Evolutionary conservation across 1,140 invertebrate species (phyloP).

Genomic region (Gonatopus flavifemur): DNA sequence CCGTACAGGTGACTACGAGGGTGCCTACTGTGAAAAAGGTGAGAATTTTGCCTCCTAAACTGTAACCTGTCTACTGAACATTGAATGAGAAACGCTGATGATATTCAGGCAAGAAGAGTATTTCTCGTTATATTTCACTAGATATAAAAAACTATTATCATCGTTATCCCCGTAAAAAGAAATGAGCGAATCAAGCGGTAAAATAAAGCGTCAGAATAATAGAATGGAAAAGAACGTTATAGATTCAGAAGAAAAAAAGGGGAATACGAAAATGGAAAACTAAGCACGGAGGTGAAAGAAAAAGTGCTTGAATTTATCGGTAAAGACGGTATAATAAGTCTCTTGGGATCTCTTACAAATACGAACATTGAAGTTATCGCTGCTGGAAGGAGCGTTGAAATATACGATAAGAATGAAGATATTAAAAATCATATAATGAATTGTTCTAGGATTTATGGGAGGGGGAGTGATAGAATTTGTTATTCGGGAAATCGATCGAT

Average conservation of each 20-base stretch:
- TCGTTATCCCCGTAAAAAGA: conserved; percentile 19
- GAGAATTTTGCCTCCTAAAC: conserved; percentile 35
- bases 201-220: not conserved
- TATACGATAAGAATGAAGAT: too few species aligned
- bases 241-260: conserved; percentile 21
- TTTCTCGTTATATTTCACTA: not conserved
- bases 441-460: too few species aligned
- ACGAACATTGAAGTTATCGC: conserved; percentile 12
- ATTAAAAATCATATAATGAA: too few species aligned
- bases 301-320: conserved; percentile 22
- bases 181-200: conserved; percentile 9
- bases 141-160: not conserved
- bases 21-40: conserved; percentile 93
- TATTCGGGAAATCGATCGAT: too few species aligned
- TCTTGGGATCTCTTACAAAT: conserved; percentile 7
- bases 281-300: conserved; percentile 9
- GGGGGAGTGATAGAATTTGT: too few species aligned
- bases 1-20: conserved; percentile 85
- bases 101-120: not conserved
- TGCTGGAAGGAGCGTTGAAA: too few species aligned
- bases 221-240: conserved; percentile 18
- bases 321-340: conserved; percentile 28
- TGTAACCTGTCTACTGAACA: not conserved
- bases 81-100: not conserved
- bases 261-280: conserved; percentile 5